These are phyloP conservation scores for Agrochola circellaris DNA, from an alignment of 2,888 invertebrate species.

Conservation along the genomic window DNA sequence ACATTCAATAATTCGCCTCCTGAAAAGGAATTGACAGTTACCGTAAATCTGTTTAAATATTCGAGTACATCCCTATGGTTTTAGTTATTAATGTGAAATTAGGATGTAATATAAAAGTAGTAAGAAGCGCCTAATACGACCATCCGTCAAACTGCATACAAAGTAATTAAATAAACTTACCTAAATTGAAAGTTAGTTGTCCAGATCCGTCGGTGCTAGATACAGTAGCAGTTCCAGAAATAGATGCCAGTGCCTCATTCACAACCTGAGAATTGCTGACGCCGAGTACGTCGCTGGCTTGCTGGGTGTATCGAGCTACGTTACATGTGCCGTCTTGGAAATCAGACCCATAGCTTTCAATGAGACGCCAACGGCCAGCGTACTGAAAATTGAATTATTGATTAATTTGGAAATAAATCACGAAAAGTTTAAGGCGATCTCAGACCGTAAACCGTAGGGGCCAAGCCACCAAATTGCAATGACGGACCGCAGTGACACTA, in stretches of 20 bases:
- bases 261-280: slow-evolving; percentile 78
- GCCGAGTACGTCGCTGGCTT: slow-evolving; percentile 68
- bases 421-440: not conserved
- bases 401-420: not conserved
- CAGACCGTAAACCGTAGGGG: not conserved
- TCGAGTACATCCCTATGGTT: not conserved
- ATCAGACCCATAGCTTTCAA: slow-evolving; percentile 91
- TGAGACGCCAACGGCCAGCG: slow-evolving; percentile 90
- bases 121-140: not conserved
- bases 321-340: slow-evolving; percentile 92
- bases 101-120: not conserved
- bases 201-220: slow-evolving; percentile 84
- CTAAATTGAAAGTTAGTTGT: slow-evolving; percentile 89
- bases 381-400: slow-evolving; percentile 59
- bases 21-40: slow-evolving; percentile 43
- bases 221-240: slow-evolving; percentile 86
- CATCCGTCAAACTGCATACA: not conserved
- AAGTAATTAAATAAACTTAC: slow-evolving; percentile 48
- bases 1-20: slow-evolving; percentile 59
- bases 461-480: not conserved
- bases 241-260: slow-evolving; percentile 84
- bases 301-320: slow-evolving; percentile 88
- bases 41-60: not conserved
- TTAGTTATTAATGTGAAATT: not conserved
- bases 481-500: not conserved